A percentile compares a stretch with the other conserved stretches of the same genome.
These are phyloP conservation scores for Rutilus rutilus DNA, from an alignment of 2,113 vertebrate genomes.

Conservation along the genomic window DNA sequence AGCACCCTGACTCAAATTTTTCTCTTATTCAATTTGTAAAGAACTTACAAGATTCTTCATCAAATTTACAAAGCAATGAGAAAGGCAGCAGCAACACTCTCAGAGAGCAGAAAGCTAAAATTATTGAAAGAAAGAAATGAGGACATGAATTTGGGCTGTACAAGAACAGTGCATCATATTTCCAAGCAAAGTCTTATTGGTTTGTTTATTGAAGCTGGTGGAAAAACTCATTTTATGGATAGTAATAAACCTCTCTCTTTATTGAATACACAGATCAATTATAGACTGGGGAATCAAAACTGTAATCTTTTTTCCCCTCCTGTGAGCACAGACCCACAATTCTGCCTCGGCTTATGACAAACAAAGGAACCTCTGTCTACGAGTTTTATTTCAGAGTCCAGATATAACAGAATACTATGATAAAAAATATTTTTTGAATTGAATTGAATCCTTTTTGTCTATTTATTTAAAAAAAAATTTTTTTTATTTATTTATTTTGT, in stretches of 20 bases:
- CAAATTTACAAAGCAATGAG: not conserved
- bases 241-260: slow-evolving; percentile 33
- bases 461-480: slow-evolving; percentile 1
- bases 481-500: not conserved
- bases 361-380: slow-evolving; percentile 32
- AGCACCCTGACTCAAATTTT: not conserved
- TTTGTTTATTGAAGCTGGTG: slow-evolving; percentile 38
- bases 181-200: slow-evolving; percentile 31
- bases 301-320: slow-evolving; percentile 21
- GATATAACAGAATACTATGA: slow-evolving; percentile 1
- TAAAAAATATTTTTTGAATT: not conserved
- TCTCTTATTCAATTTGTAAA: not conserved
- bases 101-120: not conserved
- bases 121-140: slow-evolving; percentile 11
- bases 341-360: slow-evolving; percentile 2
- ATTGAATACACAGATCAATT: slow-evolving; percentile 44
- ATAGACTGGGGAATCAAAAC: slow-evolving; percentile 44
- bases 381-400: slow-evolving; percentile 2
- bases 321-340: slow-evolving; percentile 5
- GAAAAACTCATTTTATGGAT: slow-evolving; percentile 42
- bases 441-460: slow-evolving; percentile 32
- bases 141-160: slow-evolving; percentile 3
- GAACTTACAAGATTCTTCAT: not conserved
- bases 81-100: not conserved
- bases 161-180: slow-evolving; percentile 1